Evolutionary conservation across 2,113 vertebrate genomes (phyloP), one percentile per base, ranked within the genome.

Genomic region (Larimichthys crocea): DNA sequence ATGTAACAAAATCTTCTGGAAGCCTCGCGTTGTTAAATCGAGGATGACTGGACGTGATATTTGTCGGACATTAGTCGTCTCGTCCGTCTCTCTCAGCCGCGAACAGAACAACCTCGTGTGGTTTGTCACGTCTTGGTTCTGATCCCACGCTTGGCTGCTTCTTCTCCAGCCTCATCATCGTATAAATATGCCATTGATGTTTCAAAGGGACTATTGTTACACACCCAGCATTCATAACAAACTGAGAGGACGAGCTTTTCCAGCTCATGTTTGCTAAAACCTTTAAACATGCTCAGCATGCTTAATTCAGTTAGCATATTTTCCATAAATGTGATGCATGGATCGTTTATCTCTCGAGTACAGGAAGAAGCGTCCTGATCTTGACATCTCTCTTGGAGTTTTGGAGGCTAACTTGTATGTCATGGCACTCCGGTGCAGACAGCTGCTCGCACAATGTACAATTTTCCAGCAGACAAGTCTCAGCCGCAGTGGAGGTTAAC

Each of bases 391-490:
- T 83, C 52, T 69, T 10, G 17, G 74, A 62, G 19, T 72, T 80
- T 63, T 6, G 10, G 56, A 75, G 67, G 56, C 63, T 11, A 8
- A 68, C 77, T 40, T 76, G 26, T 22, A 12, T 10, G 56, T 64
- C 46, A 40, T n/a, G 26, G 46, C 24, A 14, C 5, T 7, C 16
- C 52, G 35, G 73, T 48, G 68, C n/a, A 78, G 76, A 84, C 86
- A 83, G 82, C 80, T 80, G 87, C 74, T 67, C 75, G 76, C 77
- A 48, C 74, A 49, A 44, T 69, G 68, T 79, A 61, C 40, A 64
- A 55, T 76, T 80, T 86, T 83, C 72, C 76, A 78, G 64, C 74
- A 89, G 88, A 84, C 62, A 4, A 82, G 79, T 82, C 76, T 17
- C 49, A 80, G 67, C 78, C 31, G 20, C 11, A 59, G 81, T n/a